A percentile compares a stretch with the other conserved stretches of the same genome.
Conservation (phyloP, 2,797 vertebrate species). For the Phoxinus dragarum region DNA sequence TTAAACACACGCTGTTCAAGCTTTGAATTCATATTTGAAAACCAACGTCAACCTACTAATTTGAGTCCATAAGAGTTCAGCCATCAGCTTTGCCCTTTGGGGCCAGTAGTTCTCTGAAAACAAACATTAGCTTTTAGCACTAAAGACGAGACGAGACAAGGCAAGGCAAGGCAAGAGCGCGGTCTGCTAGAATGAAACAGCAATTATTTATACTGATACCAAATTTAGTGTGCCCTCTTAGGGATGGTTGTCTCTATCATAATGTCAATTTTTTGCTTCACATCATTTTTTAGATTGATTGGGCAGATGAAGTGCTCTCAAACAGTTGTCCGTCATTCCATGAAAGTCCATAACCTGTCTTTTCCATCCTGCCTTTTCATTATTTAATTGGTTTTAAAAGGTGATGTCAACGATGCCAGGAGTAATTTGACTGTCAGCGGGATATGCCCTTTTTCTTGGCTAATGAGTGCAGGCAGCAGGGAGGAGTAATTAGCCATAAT, state of each 20-base stretch:
- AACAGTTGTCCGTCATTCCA: conserved; percentile 7
- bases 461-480: conserved; percentile 64
- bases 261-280: conserved; percentile 38
- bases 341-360: conserved; percentile 33
- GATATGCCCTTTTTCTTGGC: conserved; percentile 60
- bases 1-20: conserved; percentile 11
- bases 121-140: conserved; percentile 20
- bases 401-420: conserved; percentile 53
- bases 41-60: not conserved
- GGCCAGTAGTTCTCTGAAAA: not conserved
- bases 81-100: not conserved
- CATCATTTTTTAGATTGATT: conserved; percentile 51
- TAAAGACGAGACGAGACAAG: conserved; percentile 8
- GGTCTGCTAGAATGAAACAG: not conserved
- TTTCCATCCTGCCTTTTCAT: conserved; percentile 34
- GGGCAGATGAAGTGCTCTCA: conserved; percentile 32
- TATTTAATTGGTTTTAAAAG: conserved; percentile 52
- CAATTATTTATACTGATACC: conserved; percentile 53
- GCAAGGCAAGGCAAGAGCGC: conserved; percentile 12
- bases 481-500: conserved; percentile 64
- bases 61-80: not conserved
- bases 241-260: conserved; percentile 36
- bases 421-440: conserved; percentile 60
- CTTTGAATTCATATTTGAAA: not conserved
- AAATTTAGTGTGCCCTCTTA: conserved; percentile 46